Base-by-base conservation (phyloP, 92 coral and sea anemone species). In the Hydrozoanthus gracilis region DNA sequence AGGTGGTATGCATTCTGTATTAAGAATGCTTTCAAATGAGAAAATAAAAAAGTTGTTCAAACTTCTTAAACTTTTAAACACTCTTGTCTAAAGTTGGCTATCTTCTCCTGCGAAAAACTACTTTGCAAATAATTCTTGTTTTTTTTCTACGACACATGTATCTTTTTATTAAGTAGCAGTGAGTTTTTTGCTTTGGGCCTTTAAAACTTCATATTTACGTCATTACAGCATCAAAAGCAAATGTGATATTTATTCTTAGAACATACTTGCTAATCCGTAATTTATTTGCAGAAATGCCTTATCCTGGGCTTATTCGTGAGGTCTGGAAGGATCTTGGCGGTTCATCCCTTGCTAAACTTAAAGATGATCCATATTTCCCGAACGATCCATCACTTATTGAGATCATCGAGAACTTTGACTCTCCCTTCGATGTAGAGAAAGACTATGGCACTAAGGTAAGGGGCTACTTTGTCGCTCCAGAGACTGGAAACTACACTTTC, bases 401-500 rank as follows among this genome's bases (percentile, higher is more conserved):
- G 85, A 97, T 97, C 83, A 97, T 97, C 82, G 99, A 97, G 82
- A 97, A 97, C 80, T 97, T 97, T 51, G 99, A 97, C 92, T 83
- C 99, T 44, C 99, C 99, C 8, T 97, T 97, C 73, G 99, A 97
- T 80, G 92, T 95, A 44, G 99, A 97, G 86, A 93, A 89, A 84
- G 95, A 97, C 79, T 97, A 95, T 64, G 99, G 99, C 72, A 93
- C 98, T 73, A 94, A 95, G 73, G 96, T 97, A 71, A 95, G 94
- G 82, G 99, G 99, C 4, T 97, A 97, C 88, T 97, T 97, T 67
- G 95, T 97, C 54, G 98, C 98, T 14, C 99, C 99, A 67, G 99
- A 97, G 91, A 93, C 98, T 83, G 99, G 99, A 12, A 89, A 93
- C 95, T 97, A 97, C 91, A 97, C 99, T 11, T 97, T 97, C 92